A percentile compares a stretch with the other conserved stretches of the same genome.
phyloP scores from a whole-genome alignment of 64 coral and sea anemone genomes.

The Pocillopora damicornis region DNA sequence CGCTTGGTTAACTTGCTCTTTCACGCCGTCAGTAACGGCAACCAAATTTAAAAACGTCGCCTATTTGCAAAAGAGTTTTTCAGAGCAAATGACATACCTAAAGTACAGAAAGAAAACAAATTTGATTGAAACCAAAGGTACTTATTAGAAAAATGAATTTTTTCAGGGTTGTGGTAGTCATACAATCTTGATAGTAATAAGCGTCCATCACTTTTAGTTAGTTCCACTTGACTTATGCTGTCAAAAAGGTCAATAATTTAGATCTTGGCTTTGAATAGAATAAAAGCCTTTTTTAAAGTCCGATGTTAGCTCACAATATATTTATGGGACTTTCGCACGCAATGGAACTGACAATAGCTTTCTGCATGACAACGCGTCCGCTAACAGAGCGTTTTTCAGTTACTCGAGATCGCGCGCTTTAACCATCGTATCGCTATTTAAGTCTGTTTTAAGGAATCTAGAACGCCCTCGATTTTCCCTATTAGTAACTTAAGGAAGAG shows the following conservation, averaged over 20 bases:
- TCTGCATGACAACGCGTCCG: not conserved
- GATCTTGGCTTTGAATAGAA: not conserved
- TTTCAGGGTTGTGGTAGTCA: not conserved
- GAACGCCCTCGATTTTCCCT: not conserved
- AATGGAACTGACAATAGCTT: not conserved
- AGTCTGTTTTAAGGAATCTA: not conserved
- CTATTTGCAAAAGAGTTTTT: no score
- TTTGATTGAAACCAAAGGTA: not conserved
- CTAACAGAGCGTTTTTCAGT: not conserved
- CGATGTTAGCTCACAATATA: not conserved
- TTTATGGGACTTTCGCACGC: not conserved
- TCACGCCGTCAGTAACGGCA: no score
- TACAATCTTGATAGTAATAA: not conserved
- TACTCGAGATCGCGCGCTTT: not conserved
- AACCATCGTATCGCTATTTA: not conserved
- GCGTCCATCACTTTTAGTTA: not conserved
- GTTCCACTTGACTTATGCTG: conserved; percentile 10
- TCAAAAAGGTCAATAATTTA: not conserved
- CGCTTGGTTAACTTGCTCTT: not conserved
- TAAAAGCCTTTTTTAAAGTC: not conserved
- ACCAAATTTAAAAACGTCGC: no score
- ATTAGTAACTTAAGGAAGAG: not conserved
- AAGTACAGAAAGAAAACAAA: not conserved
- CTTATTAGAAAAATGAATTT: not conserved
- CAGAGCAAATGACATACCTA: not conserved